A percentile compares a stretch with the other conserved stretches of the same genome.
These are phyloP conservation scores for Struthio camelus DNA, from an alignment of 2,113 vertebrate species.

Conservation along the genomic window DNA sequence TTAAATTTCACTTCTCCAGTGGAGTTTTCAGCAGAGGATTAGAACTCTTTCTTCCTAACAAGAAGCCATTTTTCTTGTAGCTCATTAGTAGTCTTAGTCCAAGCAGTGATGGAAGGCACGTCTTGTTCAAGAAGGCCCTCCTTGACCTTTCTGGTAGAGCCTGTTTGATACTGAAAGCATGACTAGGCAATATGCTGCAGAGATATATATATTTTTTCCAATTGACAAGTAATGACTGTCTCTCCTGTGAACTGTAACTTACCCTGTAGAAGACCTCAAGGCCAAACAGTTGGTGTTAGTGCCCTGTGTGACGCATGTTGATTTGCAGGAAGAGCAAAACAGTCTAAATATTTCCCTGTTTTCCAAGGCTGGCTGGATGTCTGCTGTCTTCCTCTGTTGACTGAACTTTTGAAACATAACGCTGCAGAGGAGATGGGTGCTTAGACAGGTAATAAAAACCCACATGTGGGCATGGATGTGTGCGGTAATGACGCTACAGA, in stretches of 20 bases:
- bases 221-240: not conserved
- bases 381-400: not conserved
- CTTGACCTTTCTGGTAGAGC: not conserved
- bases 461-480: not conserved
- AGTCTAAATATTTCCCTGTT: not conserved
- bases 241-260: not conserved
- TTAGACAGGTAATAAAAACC: not conserved
- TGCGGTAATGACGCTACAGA: not conserved
- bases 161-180: not conserved
- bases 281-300: not conserved
- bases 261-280: conserved; percentile 2
- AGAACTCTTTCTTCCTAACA: not conserved
- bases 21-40: not conserved
- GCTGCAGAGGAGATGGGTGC: not conserved
- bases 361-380: not conserved
- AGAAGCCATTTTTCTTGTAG: not conserved
- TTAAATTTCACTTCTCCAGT: not conserved
- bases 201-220: not conserved
- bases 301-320: not conserved
- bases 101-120: not conserved
- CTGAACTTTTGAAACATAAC: not conserved
- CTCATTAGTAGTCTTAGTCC: not conserved
- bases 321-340: not conserved
- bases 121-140: not conserved
- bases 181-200: not conserved